Percentiles rank a stretch among this genome's conserved stretches.
Evolutionary conservation across 2,113 vertebrate genomes (phyloP).

Genomic region (Oryzias javanicus): DNA sequence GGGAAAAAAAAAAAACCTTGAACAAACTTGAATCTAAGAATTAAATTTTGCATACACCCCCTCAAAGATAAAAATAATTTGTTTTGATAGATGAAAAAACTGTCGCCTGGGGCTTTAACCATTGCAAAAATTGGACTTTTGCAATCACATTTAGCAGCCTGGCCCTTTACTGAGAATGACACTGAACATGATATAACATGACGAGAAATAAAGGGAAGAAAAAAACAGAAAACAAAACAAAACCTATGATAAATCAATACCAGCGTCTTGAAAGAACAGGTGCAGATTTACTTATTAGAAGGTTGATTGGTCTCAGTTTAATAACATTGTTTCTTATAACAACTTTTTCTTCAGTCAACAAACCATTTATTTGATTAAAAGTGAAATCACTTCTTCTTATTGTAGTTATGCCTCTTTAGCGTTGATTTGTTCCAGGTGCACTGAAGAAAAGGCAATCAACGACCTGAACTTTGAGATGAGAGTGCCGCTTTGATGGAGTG

Average conservation of each 20-base stretch:
- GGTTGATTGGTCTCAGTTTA: too few relatives aligned
- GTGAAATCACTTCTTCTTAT: conserved; percentile 4
- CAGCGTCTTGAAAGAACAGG: too few relatives aligned
- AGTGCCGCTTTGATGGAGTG: conserved; percentile 15
- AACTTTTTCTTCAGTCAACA: neutral
- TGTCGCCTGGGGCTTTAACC: conserved; percentile 9
- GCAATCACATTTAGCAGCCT: conserved; percentile 7
- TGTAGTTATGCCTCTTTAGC: neutral
- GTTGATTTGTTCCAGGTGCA: conserved; percentile 8
- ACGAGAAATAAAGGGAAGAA: neutral
- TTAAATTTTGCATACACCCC: too few relatives aligned
- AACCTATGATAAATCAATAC: too few relatives aligned
- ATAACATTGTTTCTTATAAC: too few relatives aligned
- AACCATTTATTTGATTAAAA: conserved; percentile 6
- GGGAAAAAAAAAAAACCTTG: conserved; percentile 1
- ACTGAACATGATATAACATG: conserved; percentile 17
- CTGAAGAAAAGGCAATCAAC: conserved; percentile 20
- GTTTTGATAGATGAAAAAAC: conserved; percentile 6
- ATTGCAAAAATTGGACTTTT: conserved; percentile 3
- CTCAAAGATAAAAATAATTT: too few relatives aligned
- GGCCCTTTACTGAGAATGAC: conserved; percentile 27
- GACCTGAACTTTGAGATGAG: conserved; percentile 14
- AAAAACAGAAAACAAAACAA: too few relatives aligned
- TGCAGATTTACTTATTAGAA: too few relatives aligned
- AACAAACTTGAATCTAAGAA: too few relatives aligned